Percentiles rank a stretch among this genome's conserved stretches.
These are phyloP conservation scores for Bombus superbus DNA, from an alignment of 1,140 invertebrate species.

Conservation along the genomic window DNA sequence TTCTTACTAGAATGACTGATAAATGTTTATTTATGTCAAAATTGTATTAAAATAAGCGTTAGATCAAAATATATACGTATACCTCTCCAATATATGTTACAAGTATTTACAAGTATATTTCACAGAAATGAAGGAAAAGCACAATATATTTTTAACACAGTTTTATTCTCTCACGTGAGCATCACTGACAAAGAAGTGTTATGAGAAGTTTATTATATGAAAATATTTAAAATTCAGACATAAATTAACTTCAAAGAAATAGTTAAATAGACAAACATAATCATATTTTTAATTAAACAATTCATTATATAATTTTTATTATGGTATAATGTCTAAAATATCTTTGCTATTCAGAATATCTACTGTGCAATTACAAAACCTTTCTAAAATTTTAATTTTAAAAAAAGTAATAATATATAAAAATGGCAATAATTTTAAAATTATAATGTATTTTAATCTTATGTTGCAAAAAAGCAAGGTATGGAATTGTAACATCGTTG, in stretches of 20 bases:
- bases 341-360: neutral
- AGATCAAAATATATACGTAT: no score
- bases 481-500: neutral
- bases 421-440: neutral
- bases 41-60: no score
- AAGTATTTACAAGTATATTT: neutral
- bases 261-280: neutral
- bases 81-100: neutral
- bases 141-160: neutral
- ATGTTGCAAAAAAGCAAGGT: neutral
- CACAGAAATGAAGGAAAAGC: neutral
- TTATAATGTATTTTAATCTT: neutral
- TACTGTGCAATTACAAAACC: neutral
- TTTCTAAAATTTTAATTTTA: neutral
- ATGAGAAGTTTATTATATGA: neutral
- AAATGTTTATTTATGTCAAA: no score
- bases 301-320: neutral
- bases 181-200: neutral
- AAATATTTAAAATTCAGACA: constrained; percentile 3
- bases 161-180: constrained; percentile 1
- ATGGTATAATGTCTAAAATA: neutral
- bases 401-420: neutral
- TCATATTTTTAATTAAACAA: constrained; percentile 4
- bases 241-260: neutral
- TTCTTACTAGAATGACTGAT: neutral